Evolutionary conservation across 2,888 invertebrate species (phyloP), one percentile per base, ranked within the genome.

Genomic region (Anaspis maculata): DNA sequence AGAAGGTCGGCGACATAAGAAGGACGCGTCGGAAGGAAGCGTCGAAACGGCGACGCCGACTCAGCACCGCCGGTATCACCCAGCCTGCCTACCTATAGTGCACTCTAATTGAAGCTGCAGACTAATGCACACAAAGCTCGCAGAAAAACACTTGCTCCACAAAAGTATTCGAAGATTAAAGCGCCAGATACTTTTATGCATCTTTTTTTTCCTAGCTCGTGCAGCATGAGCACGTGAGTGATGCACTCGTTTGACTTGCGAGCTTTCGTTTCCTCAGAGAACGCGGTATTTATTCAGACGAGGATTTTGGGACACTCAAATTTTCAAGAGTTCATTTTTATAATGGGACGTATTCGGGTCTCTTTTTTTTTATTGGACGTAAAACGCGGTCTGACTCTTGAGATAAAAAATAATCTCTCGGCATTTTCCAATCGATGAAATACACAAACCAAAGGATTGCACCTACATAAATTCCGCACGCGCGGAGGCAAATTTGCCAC

Each of bases 81-180:
- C 19, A 6, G n/a, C 25, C 16, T 16, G 29, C 33, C 22, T 14
- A 46, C 49, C 46, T 45, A 42, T 44, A 47, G 49, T 44, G 47
- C 46, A 46, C 47, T 42, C 45, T 54, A 56, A 56, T 56, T 56
- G 56, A 56, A 52, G 49, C 49, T 44, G 42, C 42, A 53, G 54
- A 54, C 53, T 51, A 45, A 51, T 47, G 48, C 46, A 46, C 45
- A 48, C 47, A 47, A 45, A 44, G 48, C 46, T 42, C 38, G 43
- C 46, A 46, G 46, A 48, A 53, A 50, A 53, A 50, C 51, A 51
- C 51, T 49, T 49, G 51, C 46, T 44, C 42, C 41, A 42, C 45
- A 49, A 45, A n/a, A 49, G 52, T 50, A 48, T 51, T 46, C 39
- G 45, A 48, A 54, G 55, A 55, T 54, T 54, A 55, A 55, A 55